Conservation (phyloP, 2,113 vertebrate species). For the Bambusicola thoracicus region DNA sequence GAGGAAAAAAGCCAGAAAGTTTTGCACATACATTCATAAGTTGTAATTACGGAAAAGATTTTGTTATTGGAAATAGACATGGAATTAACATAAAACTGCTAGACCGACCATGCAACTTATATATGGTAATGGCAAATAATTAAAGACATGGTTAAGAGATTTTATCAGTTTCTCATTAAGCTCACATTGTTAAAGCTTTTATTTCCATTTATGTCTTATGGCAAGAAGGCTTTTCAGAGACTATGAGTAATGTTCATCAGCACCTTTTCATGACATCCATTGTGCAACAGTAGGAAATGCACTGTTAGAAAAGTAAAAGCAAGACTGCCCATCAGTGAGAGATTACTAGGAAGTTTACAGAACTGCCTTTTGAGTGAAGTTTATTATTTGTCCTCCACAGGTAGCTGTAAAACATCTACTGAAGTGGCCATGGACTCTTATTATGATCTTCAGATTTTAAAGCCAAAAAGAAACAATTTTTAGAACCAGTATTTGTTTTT, state of each 20-base stretch:
- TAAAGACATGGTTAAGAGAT: neutral
- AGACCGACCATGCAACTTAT: neutral
- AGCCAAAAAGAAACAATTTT: neutral
- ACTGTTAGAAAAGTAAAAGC: neutral
- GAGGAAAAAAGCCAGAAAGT: neutral
- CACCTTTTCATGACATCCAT: neutral
- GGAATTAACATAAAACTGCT: neutral
- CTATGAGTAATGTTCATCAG: neutral
- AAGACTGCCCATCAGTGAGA: neutral
- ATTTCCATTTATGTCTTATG: neutral
- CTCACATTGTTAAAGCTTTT: neutral
- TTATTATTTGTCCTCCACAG: neutral
- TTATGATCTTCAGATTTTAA: neutral
- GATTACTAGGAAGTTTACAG: neutral
- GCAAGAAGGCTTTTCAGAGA: neutral
- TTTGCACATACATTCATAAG: neutral
- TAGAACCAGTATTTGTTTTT: neutral
- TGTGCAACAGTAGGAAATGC: neutral
- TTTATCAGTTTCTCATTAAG: neutral
- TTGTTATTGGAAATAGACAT: neutral
- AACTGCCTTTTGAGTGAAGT: fast-evolving
- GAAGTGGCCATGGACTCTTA: neutral
- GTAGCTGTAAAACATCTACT: neutral
- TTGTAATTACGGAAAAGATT: neutral
- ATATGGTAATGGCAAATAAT: neutral